Percentiles rank a stretch among this genome's conserved stretches.
These are phyloP conservation scores for Papilio gigon DNA, from an alignment of 2,888 invertebrate genomes.

Conservation along the genomic window DNA sequence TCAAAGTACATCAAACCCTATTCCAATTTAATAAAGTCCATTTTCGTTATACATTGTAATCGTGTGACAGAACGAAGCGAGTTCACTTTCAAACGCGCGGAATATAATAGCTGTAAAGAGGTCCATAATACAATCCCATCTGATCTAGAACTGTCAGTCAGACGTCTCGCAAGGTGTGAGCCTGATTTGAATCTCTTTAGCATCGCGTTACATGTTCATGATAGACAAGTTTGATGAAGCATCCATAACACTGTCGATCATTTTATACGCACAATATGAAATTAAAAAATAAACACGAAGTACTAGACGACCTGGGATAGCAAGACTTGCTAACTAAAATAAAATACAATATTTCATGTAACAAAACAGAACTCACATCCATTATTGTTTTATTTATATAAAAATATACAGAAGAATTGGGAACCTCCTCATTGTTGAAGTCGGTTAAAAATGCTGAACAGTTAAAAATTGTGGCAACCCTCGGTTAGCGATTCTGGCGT, in stretches of 20 bases:
- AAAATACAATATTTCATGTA: too few relatives aligned
- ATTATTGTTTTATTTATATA: neutral
- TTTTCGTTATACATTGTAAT: constrained; percentile 46
- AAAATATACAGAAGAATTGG: neutral
- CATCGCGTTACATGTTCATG: constrained; percentile 30
- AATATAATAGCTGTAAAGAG: constrained; percentile 43
- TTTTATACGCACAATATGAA: constrained; percentile 6
- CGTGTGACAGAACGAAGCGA: constrained; percentile 51
- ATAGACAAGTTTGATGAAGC: constrained; percentile 23
- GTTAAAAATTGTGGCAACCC: neutral
- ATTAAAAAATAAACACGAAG: neutral
- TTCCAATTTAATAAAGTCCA: constrained; percentile 46
- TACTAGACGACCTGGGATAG: too few relatives aligned
- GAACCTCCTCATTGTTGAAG: too few relatives aligned
- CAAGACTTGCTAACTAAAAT: too few relatives aligned
- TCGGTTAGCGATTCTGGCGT: constrained; percentile 45
- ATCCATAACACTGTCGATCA: constrained; percentile 2
- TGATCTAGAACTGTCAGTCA: constrained; percentile 66
- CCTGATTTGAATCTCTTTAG: constrained; percentile 36
- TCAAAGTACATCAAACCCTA: constrained; percentile 53
- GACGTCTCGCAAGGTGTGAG: constrained; percentile 53
- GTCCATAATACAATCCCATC: constrained; percentile 48
- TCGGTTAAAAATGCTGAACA: neutral
- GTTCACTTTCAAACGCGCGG: constrained; percentile 51
- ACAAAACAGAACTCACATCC: too few relatives aligned